Evolutionary conservation across 2,113 vertebrate genomes (phyloP), one percentile per base, ranked within the genome.

Genomic region (Jacana jacana): DNA sequence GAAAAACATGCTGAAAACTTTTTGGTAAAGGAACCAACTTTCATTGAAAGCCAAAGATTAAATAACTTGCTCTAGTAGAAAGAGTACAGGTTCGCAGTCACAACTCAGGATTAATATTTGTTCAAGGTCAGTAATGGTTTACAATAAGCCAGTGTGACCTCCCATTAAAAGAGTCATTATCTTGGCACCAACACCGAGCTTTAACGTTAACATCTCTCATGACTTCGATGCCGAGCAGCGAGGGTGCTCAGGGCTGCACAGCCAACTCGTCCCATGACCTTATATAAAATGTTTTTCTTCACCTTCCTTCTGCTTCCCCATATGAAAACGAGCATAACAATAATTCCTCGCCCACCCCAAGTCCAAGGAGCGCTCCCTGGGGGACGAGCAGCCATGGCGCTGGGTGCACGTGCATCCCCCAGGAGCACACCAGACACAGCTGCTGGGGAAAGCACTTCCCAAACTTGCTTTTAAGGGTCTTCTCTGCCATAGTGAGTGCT

Each of bases 1-100:
- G 65, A 88, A 87, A 95, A 96, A 81, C 81, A 95, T 87, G 93
- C 70, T 96, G 95, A 95, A 97, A 95, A 97, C 65, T 91, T 95
- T 71, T 95, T 92, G 89, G 96, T 96, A 85, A 76, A 84, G 78
- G 61, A 91, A 92, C 51, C 57, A 81, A 64, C 89, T 95, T 91
- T n/a, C 78, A 91, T 10, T 48, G 92, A 96, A 92, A 94, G 88
- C 88, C 92, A 93, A 94, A 90, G 72, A 95, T 78, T 83, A 93
- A 96, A 96, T 92, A 16, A 94, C 79, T 92, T 92, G 83, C 83
- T 80, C 30, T 75, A 76, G 57, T 44, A 88, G 25, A 68, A 73
- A 81, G 77, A 91, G 48, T 49, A 81, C 4, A 93, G 85, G 85
- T 73, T 94, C 86, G 73, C 65, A 86, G 86, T 88, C 68, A 91